Evolutionary conservation across 53 echinoderm and acorn worm species (phyloP).

Genomic region (Zoroaster sp.): DNA sequence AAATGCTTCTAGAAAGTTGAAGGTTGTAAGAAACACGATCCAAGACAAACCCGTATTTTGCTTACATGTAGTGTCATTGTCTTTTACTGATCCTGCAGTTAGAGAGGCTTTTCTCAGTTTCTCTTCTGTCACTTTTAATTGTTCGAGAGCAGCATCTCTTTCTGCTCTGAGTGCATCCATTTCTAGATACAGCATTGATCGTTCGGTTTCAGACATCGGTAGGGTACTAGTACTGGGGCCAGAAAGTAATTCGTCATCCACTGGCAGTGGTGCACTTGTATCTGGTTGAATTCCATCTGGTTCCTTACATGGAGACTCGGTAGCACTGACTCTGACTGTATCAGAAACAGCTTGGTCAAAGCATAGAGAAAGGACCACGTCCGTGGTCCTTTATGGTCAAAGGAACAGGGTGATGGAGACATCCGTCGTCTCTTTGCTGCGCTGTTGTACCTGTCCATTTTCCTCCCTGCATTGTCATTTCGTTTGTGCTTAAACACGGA

Average conservation of each 20-base stretch:
- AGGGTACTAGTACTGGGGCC: background rate
- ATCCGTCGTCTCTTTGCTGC: background rate
- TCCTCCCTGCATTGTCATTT: background rate
- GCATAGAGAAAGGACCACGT: too few species aligned
- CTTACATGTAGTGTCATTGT: conserved; percentile 8
- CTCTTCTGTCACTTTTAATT: conserved; percentile 12
- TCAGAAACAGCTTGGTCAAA: too few species aligned
- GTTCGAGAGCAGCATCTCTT: background rate
- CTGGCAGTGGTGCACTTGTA: too few species aligned
- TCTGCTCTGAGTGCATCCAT: conserved; percentile 41
- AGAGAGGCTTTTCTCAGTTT: conserved; percentile 13
- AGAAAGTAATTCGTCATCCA: background rate
- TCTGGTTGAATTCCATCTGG: too few species aligned
- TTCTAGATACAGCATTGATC: background rate
- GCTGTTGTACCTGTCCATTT: conserved; percentile 6
- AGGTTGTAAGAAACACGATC: conserved; percentile 33
- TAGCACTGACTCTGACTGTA: background rate
- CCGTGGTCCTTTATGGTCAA: too few species aligned
- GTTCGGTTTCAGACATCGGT: background rate
- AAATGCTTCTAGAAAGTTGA: conserved; percentile 30
- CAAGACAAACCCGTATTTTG: conserved; percentile 19
- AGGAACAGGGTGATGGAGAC: background rate
- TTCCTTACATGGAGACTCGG: background rate
- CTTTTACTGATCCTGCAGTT: conserved; percentile 13
- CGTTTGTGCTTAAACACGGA: conserved; percentile 22